Conservation (phyloP, 1,140 invertebrate genomes). For the Geopemphigus sp. region DNA sequence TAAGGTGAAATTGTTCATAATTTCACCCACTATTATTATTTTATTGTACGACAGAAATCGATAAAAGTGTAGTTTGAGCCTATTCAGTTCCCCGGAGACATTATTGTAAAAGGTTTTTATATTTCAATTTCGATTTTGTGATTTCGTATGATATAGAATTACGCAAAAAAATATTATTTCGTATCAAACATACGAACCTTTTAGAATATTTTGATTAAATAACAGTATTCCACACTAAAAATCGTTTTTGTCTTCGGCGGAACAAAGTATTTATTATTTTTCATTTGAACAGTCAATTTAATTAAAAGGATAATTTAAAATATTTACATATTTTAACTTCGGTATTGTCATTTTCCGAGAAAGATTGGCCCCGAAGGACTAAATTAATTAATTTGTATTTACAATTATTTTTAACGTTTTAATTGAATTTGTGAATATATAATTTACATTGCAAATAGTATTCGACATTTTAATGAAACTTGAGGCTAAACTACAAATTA, state of each 20-base stretch:
- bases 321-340: no score
- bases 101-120: no score
- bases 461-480: no score
- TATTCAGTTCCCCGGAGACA: neutral
- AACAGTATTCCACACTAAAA: neutral
- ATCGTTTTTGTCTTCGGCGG: neutral
- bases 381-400: no score
- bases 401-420: no score
- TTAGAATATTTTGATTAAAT: neutral
- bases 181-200: neutral
- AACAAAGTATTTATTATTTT: neutral
- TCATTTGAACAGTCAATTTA: neutral
- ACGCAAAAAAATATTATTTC: neutral
- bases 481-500: no score
- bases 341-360: no score
- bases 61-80: neutral
- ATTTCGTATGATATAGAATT: conserved; percentile 10
- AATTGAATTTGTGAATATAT: no score
- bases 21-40: neutral
- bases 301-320: neutral
- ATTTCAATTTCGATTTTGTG: conserved; percentile 12
- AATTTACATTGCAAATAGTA: no score
- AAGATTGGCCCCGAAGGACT: no score
- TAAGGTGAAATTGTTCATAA: no score
- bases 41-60: neutral